phyloP scores from a whole-genome alignment of 2,113 vertebrate species.

The Hemichromis elongatus region DNA sequence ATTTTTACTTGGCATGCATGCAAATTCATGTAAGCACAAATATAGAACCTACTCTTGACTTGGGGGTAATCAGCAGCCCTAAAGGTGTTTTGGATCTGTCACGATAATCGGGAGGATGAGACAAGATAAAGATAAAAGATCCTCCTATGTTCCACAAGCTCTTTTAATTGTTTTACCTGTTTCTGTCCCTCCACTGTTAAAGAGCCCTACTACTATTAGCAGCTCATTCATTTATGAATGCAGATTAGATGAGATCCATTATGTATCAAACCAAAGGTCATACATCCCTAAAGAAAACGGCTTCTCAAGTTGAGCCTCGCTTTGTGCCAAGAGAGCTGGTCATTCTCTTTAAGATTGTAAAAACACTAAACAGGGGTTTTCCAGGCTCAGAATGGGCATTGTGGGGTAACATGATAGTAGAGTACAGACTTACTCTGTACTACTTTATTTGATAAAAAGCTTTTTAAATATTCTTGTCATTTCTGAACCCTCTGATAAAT shows the following conservation, averaged over 20 bases:
- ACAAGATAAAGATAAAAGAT: background rate
- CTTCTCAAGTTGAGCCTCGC: background rate
- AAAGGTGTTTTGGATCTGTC: background rate
- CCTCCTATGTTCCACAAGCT: background rate
- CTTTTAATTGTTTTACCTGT: background rate
- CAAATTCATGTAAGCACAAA: background rate
- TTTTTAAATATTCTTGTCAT: background rate
- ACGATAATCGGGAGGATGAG: background rate
- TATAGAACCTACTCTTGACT: background rate
- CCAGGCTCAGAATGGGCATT: background rate
- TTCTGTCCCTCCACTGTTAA: conserved; percentile 24
- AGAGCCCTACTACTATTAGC: conserved; percentile 41
- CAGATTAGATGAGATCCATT: conserved; percentile 56
- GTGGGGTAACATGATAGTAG: background rate
- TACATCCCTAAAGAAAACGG: conserved; percentile 1
- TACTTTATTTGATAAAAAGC: background rate
- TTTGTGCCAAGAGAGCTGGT: background rate
- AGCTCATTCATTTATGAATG: conserved; percentile 55
- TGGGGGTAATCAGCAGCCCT: background rate
- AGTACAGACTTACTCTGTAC: background rate
- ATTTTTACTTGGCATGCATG: background rate
- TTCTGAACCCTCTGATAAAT: background rate
- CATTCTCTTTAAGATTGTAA: background rate
- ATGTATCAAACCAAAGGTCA: conserved; percentile 50
- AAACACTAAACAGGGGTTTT: background rate